Percentiles rank a stretch among this genome's conserved stretches.
These are phyloP conservation scores for Molossus alvarezi DNA, from an alignment of 2,797 vertebrate genomes.

Conservation along the genomic window DNA sequence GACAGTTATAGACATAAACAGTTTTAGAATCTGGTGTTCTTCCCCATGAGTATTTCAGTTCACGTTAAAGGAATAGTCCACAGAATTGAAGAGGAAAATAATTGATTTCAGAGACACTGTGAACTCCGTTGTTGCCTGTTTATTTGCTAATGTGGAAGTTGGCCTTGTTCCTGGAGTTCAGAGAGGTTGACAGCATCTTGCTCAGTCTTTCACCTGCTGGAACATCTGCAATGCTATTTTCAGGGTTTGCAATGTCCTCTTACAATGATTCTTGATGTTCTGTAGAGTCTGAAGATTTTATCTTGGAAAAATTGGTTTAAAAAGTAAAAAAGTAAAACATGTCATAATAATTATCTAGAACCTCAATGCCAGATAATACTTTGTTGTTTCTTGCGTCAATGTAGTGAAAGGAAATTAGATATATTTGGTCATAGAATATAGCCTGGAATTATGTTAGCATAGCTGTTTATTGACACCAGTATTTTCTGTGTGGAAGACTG, in stretches of 20 bases:
- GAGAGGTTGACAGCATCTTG: neutral
- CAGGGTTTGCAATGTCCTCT: neutral
- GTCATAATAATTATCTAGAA: neutral
- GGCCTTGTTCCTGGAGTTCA: neutral
- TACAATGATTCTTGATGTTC: constrained; percentile 6
- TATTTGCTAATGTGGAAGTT: constrained; percentile 50
- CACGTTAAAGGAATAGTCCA: neutral
- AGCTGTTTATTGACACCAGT: neutral
- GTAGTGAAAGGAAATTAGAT: constrained; percentile 1
- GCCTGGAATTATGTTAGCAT: neutral
- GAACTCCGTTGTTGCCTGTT: constrained; percentile 61
- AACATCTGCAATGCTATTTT: neutral
- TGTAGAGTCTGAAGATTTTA: neutral
- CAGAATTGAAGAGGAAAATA: constrained; percentile 54
- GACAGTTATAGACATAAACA: neutral
- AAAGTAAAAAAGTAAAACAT: constrained; percentile 59
- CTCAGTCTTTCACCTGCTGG: neutral
- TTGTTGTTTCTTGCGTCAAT: constrained; percentile 42
- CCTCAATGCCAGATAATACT: neutral
- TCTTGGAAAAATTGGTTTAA: constrained; percentile 38
- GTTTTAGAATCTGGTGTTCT: neutral
- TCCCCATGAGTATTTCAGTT: constrained; percentile 5
- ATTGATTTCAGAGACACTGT: constrained; percentile 61
- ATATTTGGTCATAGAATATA: neutral
- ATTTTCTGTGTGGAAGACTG: neutral